Base-by-base conservation (phyloP, 2,113 vertebrate genomes). In the Ia io region DNA sequence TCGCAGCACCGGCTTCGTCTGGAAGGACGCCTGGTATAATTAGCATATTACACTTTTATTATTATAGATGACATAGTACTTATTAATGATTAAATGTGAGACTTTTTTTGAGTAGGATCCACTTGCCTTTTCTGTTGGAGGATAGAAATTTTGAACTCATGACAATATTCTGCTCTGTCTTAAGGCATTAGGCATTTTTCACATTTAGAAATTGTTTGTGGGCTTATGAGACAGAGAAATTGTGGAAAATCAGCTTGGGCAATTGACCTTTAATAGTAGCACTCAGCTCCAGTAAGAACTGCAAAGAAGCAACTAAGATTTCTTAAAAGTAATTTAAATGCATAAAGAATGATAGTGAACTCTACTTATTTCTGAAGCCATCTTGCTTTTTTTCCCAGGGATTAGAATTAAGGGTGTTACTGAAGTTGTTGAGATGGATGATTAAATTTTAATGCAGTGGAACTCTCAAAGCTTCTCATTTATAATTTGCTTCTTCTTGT, bases 241-340 rank as follows among this genome's bases (percentile, higher is more conserved):
- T 84, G 56, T 94, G 25, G 59, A 88, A 95, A 97, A 67, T 92
- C 42, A 80, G 18, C 14, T 70, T 89, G 44, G 40, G 59, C 22
- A 92, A 92, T 63, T 90, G 59, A 80, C 67, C 40, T 93, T 91
- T 90, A 84, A 42, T 87, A 87, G 44, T 80, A 92, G 35, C 18
- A 82, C 12, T 71, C 20, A 30, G 56, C 40, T 88, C 37, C 44
- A 32, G n/a, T 70, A 77, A 92, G 40, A 91, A 67, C 28, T 70
- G 17, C 28, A 17, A 47, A 30, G 18, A 83, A 90, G 22, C 8
- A 17, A 67, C 70, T 71, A 56, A 95, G 8, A 67, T 77, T 90
- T 87, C 30, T 90, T 94, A 49, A 63, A 88, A 42, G 28, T 93
- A 93, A 93, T 94, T 93, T 84, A 76, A 93, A 23, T 84, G 9